These are phyloP conservation scores for Xenopus tropicalis DNA, from an alignment of 2,113 vertebrate species.

Conservation along the genomic window DNA sequence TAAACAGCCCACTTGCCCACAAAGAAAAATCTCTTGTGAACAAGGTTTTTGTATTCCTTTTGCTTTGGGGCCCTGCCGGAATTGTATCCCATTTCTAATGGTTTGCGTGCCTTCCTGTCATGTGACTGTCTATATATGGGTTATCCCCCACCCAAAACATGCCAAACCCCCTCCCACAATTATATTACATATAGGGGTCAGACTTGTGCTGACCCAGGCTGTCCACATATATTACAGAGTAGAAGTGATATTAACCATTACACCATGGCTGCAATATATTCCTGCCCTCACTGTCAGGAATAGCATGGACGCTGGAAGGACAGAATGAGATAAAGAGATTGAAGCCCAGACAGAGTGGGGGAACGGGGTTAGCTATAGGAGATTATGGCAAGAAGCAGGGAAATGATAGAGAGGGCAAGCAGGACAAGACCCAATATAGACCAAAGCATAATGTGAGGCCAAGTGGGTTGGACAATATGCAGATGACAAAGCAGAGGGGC, in stretches of 20 bases:
- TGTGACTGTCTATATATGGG: not conserved
- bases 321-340: too few species aligned
- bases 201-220: not conserved
- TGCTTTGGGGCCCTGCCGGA: not conserved
- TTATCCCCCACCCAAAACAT: not conserved
- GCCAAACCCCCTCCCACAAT: not conserved
- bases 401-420: too few species aligned
- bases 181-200: slow-evolving; percentile 3
- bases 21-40: slow-evolving; percentile 1
- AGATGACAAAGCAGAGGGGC: too few species aligned
- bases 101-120: not conserved
- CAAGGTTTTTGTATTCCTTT: not conserved
- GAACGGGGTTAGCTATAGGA: too few species aligned
- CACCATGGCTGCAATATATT: not conserved
- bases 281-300: not conserved
- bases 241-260: not conserved
- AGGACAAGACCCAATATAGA: too few species aligned
- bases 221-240: not conserved
- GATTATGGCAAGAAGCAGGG: too few species aligned
- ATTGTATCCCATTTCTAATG: not conserved
- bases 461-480: too few species aligned
- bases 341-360: too few species aligned
- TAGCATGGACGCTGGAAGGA: too few species aligned
- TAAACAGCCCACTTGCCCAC: not conserved
- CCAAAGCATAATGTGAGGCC: too few species aligned